These are phyloP conservation scores for Tetraneura akinire DNA, from an alignment of 1,140 invertebrate genomes.

Conservation along the genomic window DNA sequence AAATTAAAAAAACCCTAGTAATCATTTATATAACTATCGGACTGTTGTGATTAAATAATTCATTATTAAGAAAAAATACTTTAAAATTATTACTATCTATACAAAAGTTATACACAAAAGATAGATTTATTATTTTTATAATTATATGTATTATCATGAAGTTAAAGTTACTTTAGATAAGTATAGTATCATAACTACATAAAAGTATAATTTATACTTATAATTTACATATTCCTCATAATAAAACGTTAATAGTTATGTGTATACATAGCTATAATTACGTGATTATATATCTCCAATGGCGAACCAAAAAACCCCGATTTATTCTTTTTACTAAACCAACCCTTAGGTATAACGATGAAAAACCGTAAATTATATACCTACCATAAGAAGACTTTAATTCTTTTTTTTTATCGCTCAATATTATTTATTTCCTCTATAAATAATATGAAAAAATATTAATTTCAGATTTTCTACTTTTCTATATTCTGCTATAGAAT, in stretches of 20 bases:
- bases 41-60: too few relatives aligned
- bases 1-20: too few relatives aligned
- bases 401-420: neutral
- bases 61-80: too few relatives aligned
- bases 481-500: too few relatives aligned
- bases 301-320: neutral
- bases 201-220: neutral
- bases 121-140: too few relatives aligned
- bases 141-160: too few relatives aligned
- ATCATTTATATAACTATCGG: too few relatives aligned
- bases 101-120: too few relatives aligned
- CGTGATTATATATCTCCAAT: neutral
- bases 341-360: neutral
- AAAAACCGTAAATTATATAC: neutral
- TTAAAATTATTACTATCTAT: too few relatives aligned
- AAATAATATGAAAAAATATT: neutral
- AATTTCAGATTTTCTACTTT: neutral
- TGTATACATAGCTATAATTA: too few relatives aligned
- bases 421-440: neutral
- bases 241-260: slow-evolving; percentile 3
- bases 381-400: too few relatives aligned
- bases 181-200: neutral
- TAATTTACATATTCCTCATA: neutral
- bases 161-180: too few relatives aligned
- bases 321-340: slow-evolving; percentile 14